These are phyloP conservation scores for Sciaenops ocellatus DNA, from an alignment of 2,797 vertebrate species.

Conservation along the genomic window DNA sequence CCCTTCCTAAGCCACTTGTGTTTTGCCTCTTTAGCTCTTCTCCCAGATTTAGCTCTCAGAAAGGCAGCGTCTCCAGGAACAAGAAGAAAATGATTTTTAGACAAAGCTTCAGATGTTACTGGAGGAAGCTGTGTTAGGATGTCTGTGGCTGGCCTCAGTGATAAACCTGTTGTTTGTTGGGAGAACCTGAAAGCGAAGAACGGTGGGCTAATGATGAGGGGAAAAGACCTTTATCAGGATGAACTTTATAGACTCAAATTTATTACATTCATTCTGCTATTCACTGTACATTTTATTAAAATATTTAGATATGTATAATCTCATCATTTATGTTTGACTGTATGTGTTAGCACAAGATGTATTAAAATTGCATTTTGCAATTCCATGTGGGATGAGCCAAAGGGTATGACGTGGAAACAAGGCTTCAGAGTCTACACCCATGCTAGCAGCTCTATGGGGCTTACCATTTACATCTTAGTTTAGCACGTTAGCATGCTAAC, in stretches of 20 bases:
- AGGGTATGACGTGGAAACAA: too few relatives aligned
- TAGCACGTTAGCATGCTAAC: too few relatives aligned
- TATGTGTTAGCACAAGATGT: too few relatives aligned
- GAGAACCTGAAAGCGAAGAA: not conserved
- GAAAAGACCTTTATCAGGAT: not conserved
- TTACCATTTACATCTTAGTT: not conserved
- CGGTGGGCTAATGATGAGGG: not conserved
- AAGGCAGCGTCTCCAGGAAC: not conserved
- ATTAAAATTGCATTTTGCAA: too few relatives aligned
- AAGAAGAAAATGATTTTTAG: slow-evolving; percentile 4
- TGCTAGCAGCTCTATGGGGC: not conserved
- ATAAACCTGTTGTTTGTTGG: not conserved
- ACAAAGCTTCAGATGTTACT: not conserved
- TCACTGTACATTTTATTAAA: not conserved
- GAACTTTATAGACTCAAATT: not conserved
- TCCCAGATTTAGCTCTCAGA: slow-evolving; percentile 37
- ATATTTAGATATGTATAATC: too few relatives aligned
- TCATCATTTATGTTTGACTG: too few relatives aligned
- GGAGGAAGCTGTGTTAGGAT: slow-evolving; percentile 11
- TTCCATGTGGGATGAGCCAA: too few relatives aligned
- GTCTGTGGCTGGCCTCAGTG: not conserved
- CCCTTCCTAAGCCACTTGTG: slow-evolving; percentile 31
- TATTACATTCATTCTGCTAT: not conserved
- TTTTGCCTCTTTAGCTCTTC: slow-evolving; percentile 31
- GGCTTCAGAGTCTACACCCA: not conserved